Conservation (phyloP, 2,888 invertebrate species). For the Heliconius ethilla region DNA sequence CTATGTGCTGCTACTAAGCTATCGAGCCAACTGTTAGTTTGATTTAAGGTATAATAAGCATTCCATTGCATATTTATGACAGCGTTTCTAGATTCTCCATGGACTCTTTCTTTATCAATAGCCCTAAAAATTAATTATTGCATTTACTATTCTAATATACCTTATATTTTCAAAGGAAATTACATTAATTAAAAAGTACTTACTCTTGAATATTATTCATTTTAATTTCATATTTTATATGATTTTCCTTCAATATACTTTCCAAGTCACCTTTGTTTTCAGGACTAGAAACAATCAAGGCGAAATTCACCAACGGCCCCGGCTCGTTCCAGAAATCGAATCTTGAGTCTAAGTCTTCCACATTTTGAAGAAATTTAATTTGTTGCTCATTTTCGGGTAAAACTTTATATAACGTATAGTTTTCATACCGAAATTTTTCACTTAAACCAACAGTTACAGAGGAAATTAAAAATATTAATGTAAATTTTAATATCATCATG, state of each 20-base stretch:
- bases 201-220: conserved; percentile 78
- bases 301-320: conserved; percentile 56
- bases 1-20: conserved; percentile 73
- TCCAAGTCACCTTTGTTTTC: conserved; percentile 62
- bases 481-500: conserved; percentile 35
- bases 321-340: conserved; percentile 76
- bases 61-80: conserved; percentile 77
- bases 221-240: conserved; percentile 67
- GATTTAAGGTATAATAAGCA: conserved; percentile 82
- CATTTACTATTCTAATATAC: neutral
- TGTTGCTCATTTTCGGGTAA: conserved; percentile 75
- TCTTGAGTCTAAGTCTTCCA: conserved; percentile 66
- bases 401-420: conserved; percentile 79
- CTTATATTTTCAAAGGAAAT: neutral
- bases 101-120: conserved; percentile 74
- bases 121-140: conserved; percentile 61
- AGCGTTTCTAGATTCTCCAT: conserved; percentile 56
- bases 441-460: conserved; percentile 38
- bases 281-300: conserved; percentile 73
- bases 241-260: conserved; percentile 57
- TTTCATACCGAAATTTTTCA: conserved; percentile 64
- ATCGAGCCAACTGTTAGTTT: conserved; percentile 83
- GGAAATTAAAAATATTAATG: conserved; percentile 34
- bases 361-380: conserved; percentile 69
- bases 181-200: conserved; percentile 49